Evolutionary conservation across 2,113 vertebrate genomes (phyloP).

Genomic region (Eudyptes chrysolophus): DNA sequence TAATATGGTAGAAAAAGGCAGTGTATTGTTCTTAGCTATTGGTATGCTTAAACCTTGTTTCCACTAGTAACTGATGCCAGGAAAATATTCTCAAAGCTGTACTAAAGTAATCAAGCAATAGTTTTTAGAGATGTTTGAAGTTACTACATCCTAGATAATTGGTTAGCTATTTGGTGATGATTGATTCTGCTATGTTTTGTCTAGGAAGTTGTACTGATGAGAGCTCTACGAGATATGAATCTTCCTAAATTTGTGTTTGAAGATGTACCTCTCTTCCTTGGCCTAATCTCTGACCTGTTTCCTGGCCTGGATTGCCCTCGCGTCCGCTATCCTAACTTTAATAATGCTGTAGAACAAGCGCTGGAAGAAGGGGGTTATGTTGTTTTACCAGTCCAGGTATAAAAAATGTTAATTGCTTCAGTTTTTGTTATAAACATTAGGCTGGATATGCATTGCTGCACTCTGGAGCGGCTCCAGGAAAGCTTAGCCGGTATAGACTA

Average conservation of each 20-base stretch:
- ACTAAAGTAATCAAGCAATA: background rate
- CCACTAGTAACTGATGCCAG: background rate
- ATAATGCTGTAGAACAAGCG: conserved; percentile 86
- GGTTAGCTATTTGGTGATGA: background rate
- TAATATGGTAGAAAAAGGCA: background rate
- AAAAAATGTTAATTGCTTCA: background rate
- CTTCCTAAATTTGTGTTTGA: conserved; percentile 97
- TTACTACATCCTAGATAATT: background rate
- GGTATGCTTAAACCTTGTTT: background rate
- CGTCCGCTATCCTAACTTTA: conserved; percentile 89
- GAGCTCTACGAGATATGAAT: conserved; percentile 95
- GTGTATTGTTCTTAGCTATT: background rate
- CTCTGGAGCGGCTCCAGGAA: background rate
- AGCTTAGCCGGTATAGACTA: background rate
- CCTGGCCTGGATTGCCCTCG: conserved; percentile 93
- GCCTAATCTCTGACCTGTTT: conserved; percentile 93
- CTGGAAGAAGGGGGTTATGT: conserved; percentile 83
- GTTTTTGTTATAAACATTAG: background rate
- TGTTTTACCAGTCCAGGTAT: conserved; percentile 86
- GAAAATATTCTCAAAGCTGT: background rate
- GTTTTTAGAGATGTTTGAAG: background rate
- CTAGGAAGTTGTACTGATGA: conserved; percentile 95
- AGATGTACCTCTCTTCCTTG: conserved; percentile 94
- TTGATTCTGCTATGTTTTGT: background rate
- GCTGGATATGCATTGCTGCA: background rate